Evolutionary conservation across 2,797 vertebrate species (phyloP).

Genomic region (Onychomys arenicola): DNA sequence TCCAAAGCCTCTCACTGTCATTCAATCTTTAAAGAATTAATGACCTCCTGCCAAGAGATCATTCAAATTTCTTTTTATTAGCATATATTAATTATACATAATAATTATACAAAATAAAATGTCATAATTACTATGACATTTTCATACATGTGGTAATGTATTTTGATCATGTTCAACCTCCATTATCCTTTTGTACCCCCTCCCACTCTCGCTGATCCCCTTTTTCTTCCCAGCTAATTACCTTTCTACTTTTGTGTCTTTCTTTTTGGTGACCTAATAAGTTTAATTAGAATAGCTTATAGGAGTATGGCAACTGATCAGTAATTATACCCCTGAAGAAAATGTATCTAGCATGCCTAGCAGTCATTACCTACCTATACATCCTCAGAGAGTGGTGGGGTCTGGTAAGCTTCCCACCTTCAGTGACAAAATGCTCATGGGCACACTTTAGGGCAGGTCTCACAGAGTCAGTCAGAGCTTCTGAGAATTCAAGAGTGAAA

Average conservation of each 20-base stretch:
- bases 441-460: background rate
- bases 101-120: background rate
- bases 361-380: background rate
- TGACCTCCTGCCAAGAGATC: background rate
- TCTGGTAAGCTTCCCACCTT: background rate
- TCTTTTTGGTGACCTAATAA: background rate
- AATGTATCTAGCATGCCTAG: background rate
- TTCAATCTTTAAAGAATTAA: background rate
- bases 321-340: background rate
- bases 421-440: background rate
- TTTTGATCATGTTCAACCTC: background rate
- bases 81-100: background rate
- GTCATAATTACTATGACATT: background rate
- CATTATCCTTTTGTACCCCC: background rate
- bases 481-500: background rate
- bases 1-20: background rate
- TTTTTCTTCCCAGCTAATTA: background rate
- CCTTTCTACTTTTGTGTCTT: background rate
- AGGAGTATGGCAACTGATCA: accelerated
- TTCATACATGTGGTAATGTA: background rate
- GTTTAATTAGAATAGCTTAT: background rate
- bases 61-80: background rate
- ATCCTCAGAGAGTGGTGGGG: background rate
- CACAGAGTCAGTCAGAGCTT: background rate
- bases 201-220: background rate